Conservation (phyloP, 2,797 vertebrate species). For the Acanthiza pusilla region DNA sequence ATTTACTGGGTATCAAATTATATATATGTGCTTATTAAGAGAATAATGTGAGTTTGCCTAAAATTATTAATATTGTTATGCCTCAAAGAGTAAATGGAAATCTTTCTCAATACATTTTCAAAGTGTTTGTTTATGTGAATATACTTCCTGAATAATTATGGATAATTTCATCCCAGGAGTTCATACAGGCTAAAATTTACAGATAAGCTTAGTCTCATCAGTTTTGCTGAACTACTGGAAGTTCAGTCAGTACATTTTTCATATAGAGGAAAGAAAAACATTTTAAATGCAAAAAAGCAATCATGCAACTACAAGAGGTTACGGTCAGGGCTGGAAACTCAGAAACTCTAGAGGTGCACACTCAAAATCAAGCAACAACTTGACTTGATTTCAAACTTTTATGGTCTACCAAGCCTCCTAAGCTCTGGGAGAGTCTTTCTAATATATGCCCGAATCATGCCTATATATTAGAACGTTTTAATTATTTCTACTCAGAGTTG, state of each 20-base stretch:
- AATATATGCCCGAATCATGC: neutral
- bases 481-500: neutral
- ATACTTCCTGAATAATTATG: slow-evolving; percentile 17
- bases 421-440: neutral
- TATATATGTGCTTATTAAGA: slow-evolving; percentile 12
- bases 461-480: neutral
- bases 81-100: slow-evolving; percentile 19
- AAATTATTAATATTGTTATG: slow-evolving; percentile 15
- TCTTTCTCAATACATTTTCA: slow-evolving; percentile 17
- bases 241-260: neutral
- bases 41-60: slow-evolving; percentile 10
- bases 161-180: neutral
- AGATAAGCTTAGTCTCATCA: neutral
- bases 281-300: neutral
- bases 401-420: neutral
- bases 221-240: neutral
- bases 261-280: neutral
- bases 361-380: neutral
- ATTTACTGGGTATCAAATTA: slow-evolving; percentile 14
- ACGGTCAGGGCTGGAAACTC: neutral
- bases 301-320: neutral
- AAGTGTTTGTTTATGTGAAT: neutral
- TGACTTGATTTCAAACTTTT: neutral
- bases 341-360: neutral
- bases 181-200: neutral